Base-by-base conservation (phyloP, 2,797 vertebrate genomes). In the Hydrocynus forskahlii region DNA sequence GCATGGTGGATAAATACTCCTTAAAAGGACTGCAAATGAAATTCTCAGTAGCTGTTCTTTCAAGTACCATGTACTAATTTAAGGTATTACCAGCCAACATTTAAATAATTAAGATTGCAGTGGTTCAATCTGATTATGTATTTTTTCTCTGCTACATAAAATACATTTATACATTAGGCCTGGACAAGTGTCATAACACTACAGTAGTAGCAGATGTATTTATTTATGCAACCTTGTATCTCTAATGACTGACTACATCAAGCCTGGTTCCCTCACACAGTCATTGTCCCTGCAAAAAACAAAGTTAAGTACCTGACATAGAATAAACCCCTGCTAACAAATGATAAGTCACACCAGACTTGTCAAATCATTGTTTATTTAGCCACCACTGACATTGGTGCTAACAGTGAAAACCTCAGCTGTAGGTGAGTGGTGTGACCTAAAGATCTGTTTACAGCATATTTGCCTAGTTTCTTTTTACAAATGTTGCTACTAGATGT, bases 391-490 rank as follows among this genome's bases (percentile, higher is more conserved):
- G 91, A 88, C 91, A 91, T 90, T 81, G 86, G 89, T 91, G 89
- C 83, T 91, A 93, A 92, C 88, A 92, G 88, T 87, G 86, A 91
- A 87, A 87, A 92, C 85, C 85, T 86, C 86, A 83, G 84, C 83
- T 83, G 79, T 63, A 82, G 81, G 81, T 88, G 90, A 86, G 87
- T 89, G 80, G 83, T 88, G 79, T 93, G 95, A 92, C 93, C 95
- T 93, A 95, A 95, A 96, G 93, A 95, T 94, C 91, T 92, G 95
- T 94, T 94, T 88, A 86, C 87, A 87, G 83, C 83, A 75, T 59
- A 25, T 76, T 75, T 50, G 75, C 90, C 64, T 55, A 86, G 85
- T 88, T 91, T 69, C 2, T 48, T 50, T 5, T 88, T 88, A 95
- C 90, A 93, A 95, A 95, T 90, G 93, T 91, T 95, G 94, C 91